phyloP scores from a whole-genome alignment of 1,140 invertebrate species.

The Globodera rostochiensis region DNA sequence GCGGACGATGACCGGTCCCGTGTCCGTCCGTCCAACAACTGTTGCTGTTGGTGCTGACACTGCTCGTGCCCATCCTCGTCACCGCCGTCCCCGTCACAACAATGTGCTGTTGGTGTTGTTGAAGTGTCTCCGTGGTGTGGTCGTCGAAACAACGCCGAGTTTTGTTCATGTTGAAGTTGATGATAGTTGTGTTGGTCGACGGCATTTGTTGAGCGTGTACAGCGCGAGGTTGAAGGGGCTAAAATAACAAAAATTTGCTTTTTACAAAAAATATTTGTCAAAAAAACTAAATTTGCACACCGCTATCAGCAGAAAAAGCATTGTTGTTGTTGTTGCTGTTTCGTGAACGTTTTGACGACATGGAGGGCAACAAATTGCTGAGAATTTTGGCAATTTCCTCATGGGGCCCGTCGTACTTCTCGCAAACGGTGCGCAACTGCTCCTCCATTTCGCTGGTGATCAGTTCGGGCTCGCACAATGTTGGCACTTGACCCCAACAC shows the following conservation, averaged over 20 bases:
- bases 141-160: no score
- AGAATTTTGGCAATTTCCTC: conserved; percentile 42
- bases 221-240: no score
- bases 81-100: neutral
- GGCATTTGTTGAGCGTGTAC: no score
- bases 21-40: conserved; percentile 7
- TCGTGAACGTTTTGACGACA: conserved; percentile 3
- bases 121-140: neutral
- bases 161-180: no score
- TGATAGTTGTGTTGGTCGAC: no score
- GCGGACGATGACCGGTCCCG: conserved; percentile 54
- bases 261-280: no score
- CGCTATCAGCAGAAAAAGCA: neutral
- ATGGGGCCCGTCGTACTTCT: conserved; percentile 42
- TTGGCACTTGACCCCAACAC: conserved; percentile 54
- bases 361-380: conserved; percentile 37
- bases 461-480: conserved; percentile 44
- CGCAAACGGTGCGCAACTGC: conserved; percentile 45
- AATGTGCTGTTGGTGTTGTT: neutral
- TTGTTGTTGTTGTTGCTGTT: conserved; percentile 4
- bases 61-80: neutral
- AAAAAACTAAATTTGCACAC: neutral
- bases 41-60: neutral
- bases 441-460: conserved; percentile 51
- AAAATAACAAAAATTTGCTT: no score